A percentile compares a stretch with the other conserved stretches of the same genome.
phyloP scores from a whole-genome alignment of 1,140 invertebrate species.

The Camponotus pennsylvanicus region DNA sequence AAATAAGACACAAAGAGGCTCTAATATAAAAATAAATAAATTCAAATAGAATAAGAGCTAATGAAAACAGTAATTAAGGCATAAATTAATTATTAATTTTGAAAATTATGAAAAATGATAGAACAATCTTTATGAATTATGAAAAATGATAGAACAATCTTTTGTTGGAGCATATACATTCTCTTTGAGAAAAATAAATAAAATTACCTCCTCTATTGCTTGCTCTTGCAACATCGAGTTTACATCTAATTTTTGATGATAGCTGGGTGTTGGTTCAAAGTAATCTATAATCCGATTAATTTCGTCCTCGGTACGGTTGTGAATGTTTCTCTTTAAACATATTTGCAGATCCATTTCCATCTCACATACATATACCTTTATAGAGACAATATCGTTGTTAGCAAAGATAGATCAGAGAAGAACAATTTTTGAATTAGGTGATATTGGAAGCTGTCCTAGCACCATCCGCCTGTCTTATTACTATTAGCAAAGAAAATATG shows the following conservation, averaged over 20 bases:
- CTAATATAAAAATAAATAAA: too few relatives aligned
- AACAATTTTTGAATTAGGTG: too few relatives aligned
- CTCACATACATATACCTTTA: conserved; percentile 94
- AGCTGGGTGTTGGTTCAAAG: conserved; percentile 93
- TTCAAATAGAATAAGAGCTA: too few relatives aligned
- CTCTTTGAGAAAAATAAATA: background rate
- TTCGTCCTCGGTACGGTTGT: conserved; percentile 92
- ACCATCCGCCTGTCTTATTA: too few relatives aligned
- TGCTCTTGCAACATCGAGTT: conserved; percentile 93
- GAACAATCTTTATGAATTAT: background rate
- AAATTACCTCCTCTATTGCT: conserved; percentile 89
- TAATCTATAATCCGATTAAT: conserved; percentile 91
- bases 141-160: conserved; percentile 1
- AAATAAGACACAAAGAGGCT: too few relatives aligned
- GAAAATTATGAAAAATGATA: conserved; percentile 11
- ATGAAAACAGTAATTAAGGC: too few relatives aligned
- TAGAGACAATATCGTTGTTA: conserved; percentile 30
- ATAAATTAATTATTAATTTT: too few relatives aligned
- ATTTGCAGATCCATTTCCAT: conserved; percentile 92
- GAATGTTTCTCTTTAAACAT: conserved; percentile 94
- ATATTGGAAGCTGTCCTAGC: too few relatives aligned
- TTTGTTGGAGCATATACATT: too few relatives aligned
- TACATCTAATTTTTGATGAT: conserved; percentile 91
- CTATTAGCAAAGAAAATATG: too few relatives aligned
- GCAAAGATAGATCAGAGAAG: conserved; percentile 24